A percentile compares a stretch with the other conserved stretches of the same genome.
phyloP scores from a whole-genome alignment of 53 echinoderm and acorn worm species.

The Henricia sp. region DNA sequence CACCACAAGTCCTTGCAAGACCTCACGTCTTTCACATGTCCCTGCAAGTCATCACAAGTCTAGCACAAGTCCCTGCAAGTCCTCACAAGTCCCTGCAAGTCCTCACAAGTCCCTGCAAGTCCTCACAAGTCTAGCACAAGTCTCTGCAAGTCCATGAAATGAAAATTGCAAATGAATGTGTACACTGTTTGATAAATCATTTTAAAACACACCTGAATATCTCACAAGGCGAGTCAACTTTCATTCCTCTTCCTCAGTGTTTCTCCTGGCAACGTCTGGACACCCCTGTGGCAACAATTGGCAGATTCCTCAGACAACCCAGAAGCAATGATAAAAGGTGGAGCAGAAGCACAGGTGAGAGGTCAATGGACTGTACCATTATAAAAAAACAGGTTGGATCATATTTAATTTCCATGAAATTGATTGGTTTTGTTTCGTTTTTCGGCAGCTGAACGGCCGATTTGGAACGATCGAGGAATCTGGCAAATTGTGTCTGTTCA shows the following conservation, averaged over 20 bases:
- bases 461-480: slow-evolving; percentile 70
- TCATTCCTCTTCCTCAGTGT: slow-evolving; percentile 28
- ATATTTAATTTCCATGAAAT: too few species aligned
- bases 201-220: too few species aligned
- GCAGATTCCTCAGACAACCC: slow-evolving; percentile 47
- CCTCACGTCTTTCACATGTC: background rate
- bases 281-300: slow-evolving; percentile 57
- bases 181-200: background rate
- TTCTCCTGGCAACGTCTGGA: slow-evolving; percentile 70
- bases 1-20: too few species aligned
- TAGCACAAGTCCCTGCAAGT: too few species aligned
- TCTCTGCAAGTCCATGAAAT: background rate
- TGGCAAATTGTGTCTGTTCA: slow-evolving; percentile 66
- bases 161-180: background rate
- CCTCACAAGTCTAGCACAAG: too few species aligned
- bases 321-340: slow-evolving; percentile 64
- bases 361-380: slow-evolving; percentile 41
- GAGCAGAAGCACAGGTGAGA: slow-evolving; percentile 66
- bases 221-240: too few species aligned
- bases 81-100: too few species aligned
- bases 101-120: too few species aligned
- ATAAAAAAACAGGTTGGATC: background rate
- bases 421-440: slow-evolving; percentile 3
- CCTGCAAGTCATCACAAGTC: too few species aligned
- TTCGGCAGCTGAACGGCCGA: slow-evolving; percentile 45